Conservation (phyloP, 2,888 invertebrate species). For the Lithophane leautieri region DNA sequence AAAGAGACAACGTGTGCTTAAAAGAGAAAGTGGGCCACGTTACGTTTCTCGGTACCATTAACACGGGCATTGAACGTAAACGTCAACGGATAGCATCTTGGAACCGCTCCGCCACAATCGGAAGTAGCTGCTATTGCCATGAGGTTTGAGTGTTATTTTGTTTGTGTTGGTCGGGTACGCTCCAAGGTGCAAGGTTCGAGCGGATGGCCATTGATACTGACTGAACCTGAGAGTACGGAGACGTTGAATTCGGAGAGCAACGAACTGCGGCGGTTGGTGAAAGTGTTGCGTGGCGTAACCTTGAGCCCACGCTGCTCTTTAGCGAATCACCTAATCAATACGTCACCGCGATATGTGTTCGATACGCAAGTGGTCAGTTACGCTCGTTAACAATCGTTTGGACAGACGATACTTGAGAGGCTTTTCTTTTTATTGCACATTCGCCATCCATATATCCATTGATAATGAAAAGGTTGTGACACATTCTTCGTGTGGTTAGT, state of each 20-base stretch:
- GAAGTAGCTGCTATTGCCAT: slow-evolving; percentile 68
- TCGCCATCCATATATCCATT: slow-evolving; percentile 20
- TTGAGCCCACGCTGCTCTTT: slow-evolving; percentile 85
- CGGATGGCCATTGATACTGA: slow-evolving; percentile 74
- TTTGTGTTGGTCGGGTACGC: slow-evolving; percentile 56
- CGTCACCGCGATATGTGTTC: slow-evolving; percentile 77
- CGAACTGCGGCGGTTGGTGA: slow-evolving; percentile 85
- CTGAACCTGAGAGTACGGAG: slow-evolving; percentile 66
- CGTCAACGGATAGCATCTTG: slow-evolving; percentile 83
- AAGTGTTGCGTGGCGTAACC: slow-evolving; percentile 89
- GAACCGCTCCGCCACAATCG: slow-evolving; percentile 62
- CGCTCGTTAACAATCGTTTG: slow-evolving; percentile 55
- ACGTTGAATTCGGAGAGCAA: slow-evolving; percentile 88
- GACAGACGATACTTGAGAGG: slow-evolving; percentile 17
- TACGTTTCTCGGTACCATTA: slow-evolving; percentile 89
- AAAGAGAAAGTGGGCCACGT: slow-evolving; percentile 91
- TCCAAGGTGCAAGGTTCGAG: slow-evolving; percentile 72
- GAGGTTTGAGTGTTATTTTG: slow-evolving; percentile 66
- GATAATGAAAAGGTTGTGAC: neutral
- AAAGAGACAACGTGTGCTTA: slow-evolving; percentile 86
- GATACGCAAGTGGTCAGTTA: slow-evolving; percentile 66
- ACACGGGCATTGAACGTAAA: slow-evolving; percentile 89
- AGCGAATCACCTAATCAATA: slow-evolving; percentile 85
- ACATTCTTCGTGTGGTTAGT: too few species aligned
- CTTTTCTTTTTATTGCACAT: slow-evolving; percentile 43